Conservation (phyloP, 2,888 invertebrate genomes). For the Tenthredo notha region DNA sequence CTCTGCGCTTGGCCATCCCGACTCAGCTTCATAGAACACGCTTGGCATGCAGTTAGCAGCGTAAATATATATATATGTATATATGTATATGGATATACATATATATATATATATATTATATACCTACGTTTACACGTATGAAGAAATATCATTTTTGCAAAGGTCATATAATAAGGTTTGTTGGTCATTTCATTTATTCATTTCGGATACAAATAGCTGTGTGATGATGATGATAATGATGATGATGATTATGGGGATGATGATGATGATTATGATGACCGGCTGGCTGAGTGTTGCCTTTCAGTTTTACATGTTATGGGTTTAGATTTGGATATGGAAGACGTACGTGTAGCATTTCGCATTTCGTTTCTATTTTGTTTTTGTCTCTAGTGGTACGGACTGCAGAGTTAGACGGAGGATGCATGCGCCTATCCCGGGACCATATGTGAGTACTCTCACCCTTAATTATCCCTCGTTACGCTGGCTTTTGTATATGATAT, state of each 20-base stretch:
- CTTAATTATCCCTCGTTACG: constrained; percentile 63
- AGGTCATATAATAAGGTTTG: not conserved
- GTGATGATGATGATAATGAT: not conserved
- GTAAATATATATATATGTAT: constrained; percentile 29
- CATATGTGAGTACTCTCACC: constrained; percentile 77
- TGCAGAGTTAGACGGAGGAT: constrained; percentile 79
- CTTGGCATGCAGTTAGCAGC: constrained; percentile 77
- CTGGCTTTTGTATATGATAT: constrained; percentile 1
- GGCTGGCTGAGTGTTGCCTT: constrained; percentile 72
- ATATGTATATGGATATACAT: not conserved
- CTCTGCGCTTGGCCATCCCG: constrained; percentile 38
- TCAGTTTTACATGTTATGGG: constrained; percentile 63
- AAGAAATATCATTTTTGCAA: too few species aligned
- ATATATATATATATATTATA: not conserved
- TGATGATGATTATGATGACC: constrained; percentile 61
- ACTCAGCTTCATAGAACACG: constrained; percentile 61
- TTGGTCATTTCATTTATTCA: constrained; percentile 41
- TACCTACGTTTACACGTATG: too few species aligned
- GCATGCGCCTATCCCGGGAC: constrained; percentile 79
- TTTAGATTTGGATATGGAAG: constrained; percentile 50
- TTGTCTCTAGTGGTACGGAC: constrained; percentile 79
- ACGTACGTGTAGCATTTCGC: constrained; percentile 56
- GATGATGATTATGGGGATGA: not conserved
- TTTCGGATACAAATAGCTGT: constrained; percentile 53
- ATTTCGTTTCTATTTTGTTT: constrained; percentile 73